phyloP scores from a whole-genome alignment of 1,140 invertebrate genomes.

The Aphis gossypii region DNA sequence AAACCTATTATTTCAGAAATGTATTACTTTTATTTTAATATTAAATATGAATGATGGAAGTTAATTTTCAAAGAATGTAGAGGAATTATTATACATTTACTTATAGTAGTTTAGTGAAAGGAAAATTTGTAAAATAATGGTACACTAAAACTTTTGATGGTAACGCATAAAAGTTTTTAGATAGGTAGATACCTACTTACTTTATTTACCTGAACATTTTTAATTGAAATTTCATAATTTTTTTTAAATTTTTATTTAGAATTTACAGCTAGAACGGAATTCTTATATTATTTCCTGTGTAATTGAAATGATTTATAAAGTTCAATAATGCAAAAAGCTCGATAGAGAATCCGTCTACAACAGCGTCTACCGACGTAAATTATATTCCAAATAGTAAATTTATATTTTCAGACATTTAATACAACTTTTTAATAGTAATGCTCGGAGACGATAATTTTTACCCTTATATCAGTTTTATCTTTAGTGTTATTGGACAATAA shows the following conservation, averaged over 20 bases:
- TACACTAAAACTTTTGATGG: neutral
- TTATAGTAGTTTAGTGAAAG: neutral
- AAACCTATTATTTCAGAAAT: neutral
- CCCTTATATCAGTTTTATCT: neutral
- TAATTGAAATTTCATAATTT: neutral
- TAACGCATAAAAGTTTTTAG: neutral
- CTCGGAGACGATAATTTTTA: neutral
- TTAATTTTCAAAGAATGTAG: neutral
- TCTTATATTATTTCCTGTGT: neutral
- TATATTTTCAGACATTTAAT: too few relatives aligned
- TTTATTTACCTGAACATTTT: neutral
- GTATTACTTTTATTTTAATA: neutral
- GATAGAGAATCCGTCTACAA: neutral
- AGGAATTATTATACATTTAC: neutral
- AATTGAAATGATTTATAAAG: neutral
- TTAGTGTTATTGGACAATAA: neutral
- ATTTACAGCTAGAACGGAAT: neutral
- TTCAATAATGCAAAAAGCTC: neutral
- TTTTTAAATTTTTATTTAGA: neutral
- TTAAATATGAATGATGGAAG: neutral
- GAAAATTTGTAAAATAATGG: neutral
- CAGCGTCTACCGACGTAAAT: too few relatives aligned
- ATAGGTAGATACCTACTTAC: neutral
- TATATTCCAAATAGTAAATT: too few relatives aligned
- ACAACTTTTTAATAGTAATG: too few relatives aligned